Percentiles rank a stretch among this genome's conserved stretches.
Conservation (phyloP, 2,113 vertebrate genomes). For the Vicugna pacos region DNA sequence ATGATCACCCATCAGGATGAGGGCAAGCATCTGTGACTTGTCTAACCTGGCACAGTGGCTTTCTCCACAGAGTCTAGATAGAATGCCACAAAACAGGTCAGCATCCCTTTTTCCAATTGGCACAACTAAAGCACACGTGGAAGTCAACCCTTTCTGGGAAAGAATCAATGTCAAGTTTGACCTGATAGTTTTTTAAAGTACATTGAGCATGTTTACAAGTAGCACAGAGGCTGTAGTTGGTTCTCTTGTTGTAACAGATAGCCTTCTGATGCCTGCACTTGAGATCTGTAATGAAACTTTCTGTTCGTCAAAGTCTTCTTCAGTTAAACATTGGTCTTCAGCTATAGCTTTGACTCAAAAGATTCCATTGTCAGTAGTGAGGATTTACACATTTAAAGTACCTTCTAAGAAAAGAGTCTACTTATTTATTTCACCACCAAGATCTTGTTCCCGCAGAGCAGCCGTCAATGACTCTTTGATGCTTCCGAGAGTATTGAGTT, state of each 20-base stretch:
- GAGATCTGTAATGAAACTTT: slow-evolving; percentile 90
- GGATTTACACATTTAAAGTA: slow-evolving; percentile 91
- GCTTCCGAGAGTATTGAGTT: slow-evolving; percentile 82
- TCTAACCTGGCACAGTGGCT: slow-evolving; percentile 88
- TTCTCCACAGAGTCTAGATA: slow-evolving; percentile 89
- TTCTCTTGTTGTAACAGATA: slow-evolving; percentile 90
- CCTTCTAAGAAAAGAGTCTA: slow-evolving; percentile 92
- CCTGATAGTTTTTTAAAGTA: slow-evolving; percentile 86
- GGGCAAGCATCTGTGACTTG: slow-evolving; percentile 88
- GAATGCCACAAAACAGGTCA: slow-evolving; percentile 87
- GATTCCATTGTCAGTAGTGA: slow-evolving; percentile 90
- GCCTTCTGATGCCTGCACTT: slow-evolving; percentile 91
- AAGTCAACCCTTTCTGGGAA: slow-evolving; percentile 90
- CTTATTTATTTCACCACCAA: slow-evolving; percentile 88
- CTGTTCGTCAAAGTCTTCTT: slow-evolving; percentile 89
- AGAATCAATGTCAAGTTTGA: slow-evolving; percentile 90
- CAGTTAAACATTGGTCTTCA: slow-evolving; percentile 88
- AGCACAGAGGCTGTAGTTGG: slow-evolving; percentile 87
- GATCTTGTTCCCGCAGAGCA: slow-evolving; percentile 85
- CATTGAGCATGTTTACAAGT: slow-evolving; percentile 89
- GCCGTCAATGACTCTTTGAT: slow-evolving; percentile 85
- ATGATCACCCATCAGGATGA: slow-evolving; percentile 89
- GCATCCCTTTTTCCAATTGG: slow-evolving; percentile 88
- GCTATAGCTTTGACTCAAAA: slow-evolving; percentile 90
- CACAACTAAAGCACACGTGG: slow-evolving; percentile 89